Evolutionary conservation across 2,797 vertebrate species (phyloP).

Genomic region (Acanthopagrus latus): DNA sequence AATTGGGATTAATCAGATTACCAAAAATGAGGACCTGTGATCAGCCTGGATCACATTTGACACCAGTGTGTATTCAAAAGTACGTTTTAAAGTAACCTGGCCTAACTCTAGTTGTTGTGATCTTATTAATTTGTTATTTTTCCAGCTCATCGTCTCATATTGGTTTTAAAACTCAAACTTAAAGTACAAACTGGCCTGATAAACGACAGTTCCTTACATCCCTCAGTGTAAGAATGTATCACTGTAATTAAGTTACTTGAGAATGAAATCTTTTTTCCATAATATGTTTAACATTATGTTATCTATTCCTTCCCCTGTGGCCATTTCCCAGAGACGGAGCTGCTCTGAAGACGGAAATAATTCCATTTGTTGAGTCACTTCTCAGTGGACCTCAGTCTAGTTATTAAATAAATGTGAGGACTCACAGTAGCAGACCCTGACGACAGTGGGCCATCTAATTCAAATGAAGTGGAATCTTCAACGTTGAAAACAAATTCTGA

Average conservation of each 20-base stretch:
- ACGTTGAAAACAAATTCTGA: too few relatives aligned
- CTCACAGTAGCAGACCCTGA: neutral
- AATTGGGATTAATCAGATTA: too few relatives aligned
- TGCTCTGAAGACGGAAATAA: constrained; percentile 10
- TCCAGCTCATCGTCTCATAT: neutral
- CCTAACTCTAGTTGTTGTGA: too few relatives aligned
- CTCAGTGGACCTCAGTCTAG: neutral
- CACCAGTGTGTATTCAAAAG: too few relatives aligned
- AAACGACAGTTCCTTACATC: neutral
- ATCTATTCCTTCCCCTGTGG: neutral
- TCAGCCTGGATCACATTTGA: too few relatives aligned
- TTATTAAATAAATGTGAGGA: constrained; percentile 9
- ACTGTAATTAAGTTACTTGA: neutral
- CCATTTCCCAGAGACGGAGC: constrained; percentile 8
- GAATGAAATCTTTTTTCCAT: constrained; percentile 1
- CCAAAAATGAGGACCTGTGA: too few relatives aligned
- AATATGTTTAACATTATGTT: constrained; percentile 1
- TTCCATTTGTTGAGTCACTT: constrained; percentile 27
- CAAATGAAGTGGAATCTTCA: neutral
- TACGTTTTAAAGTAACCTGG: too few relatives aligned
- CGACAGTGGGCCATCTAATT: neutral
- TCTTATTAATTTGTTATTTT: neutral
- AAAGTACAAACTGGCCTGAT: neutral
- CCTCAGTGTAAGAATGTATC: too few relatives aligned
- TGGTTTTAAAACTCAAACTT: neutral